Percentiles rank a stretch among this genome's conserved stretches.
phyloP scores from a whole-genome alignment of 2,113 vertebrate species.

The Lasiurus borealis region DNA sequence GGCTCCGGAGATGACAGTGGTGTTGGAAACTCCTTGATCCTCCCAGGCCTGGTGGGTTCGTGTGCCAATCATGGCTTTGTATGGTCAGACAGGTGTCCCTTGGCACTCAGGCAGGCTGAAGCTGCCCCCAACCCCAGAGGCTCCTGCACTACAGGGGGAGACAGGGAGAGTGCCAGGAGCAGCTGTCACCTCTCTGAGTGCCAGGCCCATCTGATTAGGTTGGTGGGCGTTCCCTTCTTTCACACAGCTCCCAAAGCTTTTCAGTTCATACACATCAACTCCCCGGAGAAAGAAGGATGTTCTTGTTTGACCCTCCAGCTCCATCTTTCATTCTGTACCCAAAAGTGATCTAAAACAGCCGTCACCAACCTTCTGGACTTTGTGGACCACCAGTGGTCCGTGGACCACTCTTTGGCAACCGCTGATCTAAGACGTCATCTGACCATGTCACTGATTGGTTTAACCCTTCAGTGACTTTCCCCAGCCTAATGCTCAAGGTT shows the following conservation, averaged over 20 bases:
- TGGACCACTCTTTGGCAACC: no score
- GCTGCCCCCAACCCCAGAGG: not conserved
- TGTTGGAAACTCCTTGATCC: not conserved
- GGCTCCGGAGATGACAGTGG: conserved; percentile 44
- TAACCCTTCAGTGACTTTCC: not conserved
- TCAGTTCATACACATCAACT: not conserved
- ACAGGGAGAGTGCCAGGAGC: conserved; percentile 45
- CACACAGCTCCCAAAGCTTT: not conserved
- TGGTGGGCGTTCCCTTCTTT: not conserved
- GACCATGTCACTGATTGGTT: not conserved
- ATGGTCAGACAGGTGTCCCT: not conserved
- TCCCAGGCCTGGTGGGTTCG: not conserved
- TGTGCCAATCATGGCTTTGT: conserved; percentile 25
- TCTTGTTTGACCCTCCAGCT: not conserved
- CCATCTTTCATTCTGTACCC: not conserved
- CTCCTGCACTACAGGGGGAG: not conserved
- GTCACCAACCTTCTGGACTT: no score
- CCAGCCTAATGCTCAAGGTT: not conserved
- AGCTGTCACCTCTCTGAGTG: conserved; percentile 57
- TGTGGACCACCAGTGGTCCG: no score
- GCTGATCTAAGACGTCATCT: not conserved
- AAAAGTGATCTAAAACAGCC: not conserved
- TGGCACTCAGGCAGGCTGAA: not conserved
- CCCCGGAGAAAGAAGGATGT: not conserved
- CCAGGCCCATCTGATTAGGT: conserved; percentile 42